Base-by-base conservation (phyloP, 2,797 vertebrate species). In the Melanotaenia parkinsoni region DNA sequence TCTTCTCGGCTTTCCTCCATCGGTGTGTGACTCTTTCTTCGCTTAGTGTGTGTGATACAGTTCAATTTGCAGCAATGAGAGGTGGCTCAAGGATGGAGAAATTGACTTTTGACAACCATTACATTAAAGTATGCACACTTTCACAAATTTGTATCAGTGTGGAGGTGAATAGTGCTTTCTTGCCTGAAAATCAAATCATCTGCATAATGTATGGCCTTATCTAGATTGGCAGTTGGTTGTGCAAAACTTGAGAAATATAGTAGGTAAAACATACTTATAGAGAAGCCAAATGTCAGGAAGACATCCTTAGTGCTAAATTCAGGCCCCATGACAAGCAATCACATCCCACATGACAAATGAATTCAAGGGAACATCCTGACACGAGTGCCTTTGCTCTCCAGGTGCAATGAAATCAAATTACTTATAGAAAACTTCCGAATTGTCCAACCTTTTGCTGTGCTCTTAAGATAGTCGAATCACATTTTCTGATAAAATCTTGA, bases 51-150 rank as follows among this genome's bases (percentile, higher is more conserved):
- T 72, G 79, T 76, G 82, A 72, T 67, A 75, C 79, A 65, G 82
- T 88, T 92, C 88, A 86, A 90, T 89, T 88, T 86, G 67, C 61
- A 71, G 82, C 84, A 77, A 82, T 82, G 79, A 91, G 79, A 82
- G 81, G 81, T 58, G 68, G 72, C 71, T 86, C 82, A 85, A 91
- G 81, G 75, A 90, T 69, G 81, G 53, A 82, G 79, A 84, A 84
- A 88, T 90, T 79, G 84, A 87, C 86, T 89, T 91, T 87, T 89
- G 86, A 89, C 89, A 87, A 87, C 67, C 76, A 84, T 88, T 88
- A 85, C 86, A 76, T 75, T 70, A 86, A 86, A 88, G 80, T 82
- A 79, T 81, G 85, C 84, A 80, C 73, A 86, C 79, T 85, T 87
- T 77, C 76, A 83, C 79, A 87, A 80, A 89, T 87, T 76, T 79